Evolutionary conservation across 2,888 invertebrate genomes (phyloP), one percentile per base, ranked within the genome.

Genomic region (Pyralis farinalis): DNA sequence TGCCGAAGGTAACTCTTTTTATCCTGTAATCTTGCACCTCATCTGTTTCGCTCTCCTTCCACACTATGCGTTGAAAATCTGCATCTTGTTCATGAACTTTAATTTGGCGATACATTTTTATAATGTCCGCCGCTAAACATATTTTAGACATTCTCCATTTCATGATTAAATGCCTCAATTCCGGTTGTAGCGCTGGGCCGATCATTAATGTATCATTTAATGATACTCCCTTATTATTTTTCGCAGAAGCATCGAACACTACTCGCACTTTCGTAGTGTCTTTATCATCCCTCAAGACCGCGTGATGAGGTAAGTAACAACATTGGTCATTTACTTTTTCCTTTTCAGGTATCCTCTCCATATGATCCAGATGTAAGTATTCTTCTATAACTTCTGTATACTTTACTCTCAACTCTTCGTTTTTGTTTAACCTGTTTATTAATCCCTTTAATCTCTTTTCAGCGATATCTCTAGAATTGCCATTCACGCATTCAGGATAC

Each of bases 91-190:
- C 31, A 3, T 39, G 10, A 1, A 67, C 50, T 4, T 39, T 43
- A 2, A 65, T 44, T 43, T 62, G 57, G 0, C 63, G 36, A 29
- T 63, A 71, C 65, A 71, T 70, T 44, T 70, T 62, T 5, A 52
- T 37, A 7, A 67, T 49, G 30, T 62, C 65, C 0, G 61, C 55
- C 0, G 51, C 48, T 1, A 68, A 30, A 12, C 49, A 52, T 0
- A 62, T 43, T 0, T 40, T 44, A 34, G 56, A 34, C 0, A 7
- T 25, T 20, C 63, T 35, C 56, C 64, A 65, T 7, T 55, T 37
- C 42, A 58, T 44, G 3, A 65, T 32, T 3, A 67, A 40, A 12
- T 55, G 51, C 20, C 62, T 45, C 33, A 67, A 35, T 30, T 60
- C 57, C 3, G 45, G 27, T 37, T 67, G 63, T 2, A 63, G 31